Percentiles rank a stretch among this genome's conserved stretches.
These are phyloP conservation scores for Varanus komodoensis DNA, from an alignment of 2,113 vertebrate species.

Conservation along the genomic window DNA sequence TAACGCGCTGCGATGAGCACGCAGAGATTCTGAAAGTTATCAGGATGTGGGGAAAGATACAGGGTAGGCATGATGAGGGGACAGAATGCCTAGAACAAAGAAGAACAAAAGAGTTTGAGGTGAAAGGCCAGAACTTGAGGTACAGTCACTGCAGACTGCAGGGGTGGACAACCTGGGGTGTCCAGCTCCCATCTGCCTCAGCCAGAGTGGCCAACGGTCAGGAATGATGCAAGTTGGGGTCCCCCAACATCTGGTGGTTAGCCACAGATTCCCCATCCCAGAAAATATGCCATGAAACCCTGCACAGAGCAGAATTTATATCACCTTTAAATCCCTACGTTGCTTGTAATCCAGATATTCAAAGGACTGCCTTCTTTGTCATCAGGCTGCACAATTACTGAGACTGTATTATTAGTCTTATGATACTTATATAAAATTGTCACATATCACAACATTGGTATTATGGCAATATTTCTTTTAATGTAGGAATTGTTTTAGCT, in stretches of 20 bases:
- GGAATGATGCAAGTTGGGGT: not conserved
- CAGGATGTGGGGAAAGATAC: conserved; percentile 84
- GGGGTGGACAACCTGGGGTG: not conserved
- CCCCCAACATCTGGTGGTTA: not conserved
- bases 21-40: conserved; percentile 86
- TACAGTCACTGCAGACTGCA: not conserved
- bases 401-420: too few relatives aligned
- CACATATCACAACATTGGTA: too few relatives aligned
- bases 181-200: not conserved
- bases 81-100: not conserved
- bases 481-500: too few relatives aligned
- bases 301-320: too few relatives aligned
- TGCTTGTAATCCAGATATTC: too few relatives aligned
- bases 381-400: too few relatives aligned
- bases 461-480: too few relatives aligned
- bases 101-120: not conserved
- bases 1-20: conserved; percentile 83
- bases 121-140: not conserved
- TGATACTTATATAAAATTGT: too few relatives aligned
- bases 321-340: too few relatives aligned
- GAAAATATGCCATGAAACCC: too few relatives aligned
- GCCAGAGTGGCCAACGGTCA: not conserved
- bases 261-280: not conserved
- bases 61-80: conserved; percentile 82
- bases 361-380: too few relatives aligned